phyloP scores from a whole-genome alignment of 2,797 vertebrate species.

The Myripristis murdjan region DNA sequence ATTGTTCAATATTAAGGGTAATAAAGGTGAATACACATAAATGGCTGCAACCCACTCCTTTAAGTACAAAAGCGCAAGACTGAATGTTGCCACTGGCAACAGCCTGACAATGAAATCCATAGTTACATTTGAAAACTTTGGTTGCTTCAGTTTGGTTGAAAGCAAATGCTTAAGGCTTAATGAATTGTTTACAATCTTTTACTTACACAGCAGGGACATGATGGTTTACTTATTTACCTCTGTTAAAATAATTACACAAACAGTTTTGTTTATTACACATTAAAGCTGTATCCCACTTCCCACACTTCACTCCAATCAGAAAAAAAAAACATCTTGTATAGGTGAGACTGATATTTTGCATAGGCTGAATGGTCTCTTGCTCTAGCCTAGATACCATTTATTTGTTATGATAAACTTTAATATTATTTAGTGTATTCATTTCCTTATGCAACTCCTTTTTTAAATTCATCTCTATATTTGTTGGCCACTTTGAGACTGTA shows the following conservation, averaged over 20 bases:
- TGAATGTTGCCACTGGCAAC: conserved; percentile 42
- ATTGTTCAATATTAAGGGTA: conserved; percentile 20
- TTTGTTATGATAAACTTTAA: no score
- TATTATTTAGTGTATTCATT: no score
- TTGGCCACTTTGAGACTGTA: no score
- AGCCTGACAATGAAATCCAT: conserved; percentile 22
- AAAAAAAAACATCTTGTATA: no score
- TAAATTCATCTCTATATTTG: no score
- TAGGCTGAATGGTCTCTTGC: no score
- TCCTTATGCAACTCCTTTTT: no score
- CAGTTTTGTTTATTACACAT: no score
- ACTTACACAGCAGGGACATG: conserved; percentile 2
- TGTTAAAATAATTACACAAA: background rate
- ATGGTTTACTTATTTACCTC: background rate
- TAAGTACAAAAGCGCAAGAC: conserved; percentile 23
- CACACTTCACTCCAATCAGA: no score
- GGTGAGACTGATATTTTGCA: no score
- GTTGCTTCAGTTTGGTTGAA: conserved; percentile 8
- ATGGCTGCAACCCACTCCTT: conserved; percentile 28
- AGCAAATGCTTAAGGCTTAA: background rate
- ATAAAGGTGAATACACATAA: conserved; percentile 27
- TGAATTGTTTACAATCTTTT: conserved; percentile 6
- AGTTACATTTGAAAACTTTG: conserved; percentile 11
- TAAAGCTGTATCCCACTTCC: no score
- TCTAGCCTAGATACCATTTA: no score